Evolutionary conservation across 2,797 vertebrate genomes (phyloP).

Genomic region (Presbytis comata): DNA sequence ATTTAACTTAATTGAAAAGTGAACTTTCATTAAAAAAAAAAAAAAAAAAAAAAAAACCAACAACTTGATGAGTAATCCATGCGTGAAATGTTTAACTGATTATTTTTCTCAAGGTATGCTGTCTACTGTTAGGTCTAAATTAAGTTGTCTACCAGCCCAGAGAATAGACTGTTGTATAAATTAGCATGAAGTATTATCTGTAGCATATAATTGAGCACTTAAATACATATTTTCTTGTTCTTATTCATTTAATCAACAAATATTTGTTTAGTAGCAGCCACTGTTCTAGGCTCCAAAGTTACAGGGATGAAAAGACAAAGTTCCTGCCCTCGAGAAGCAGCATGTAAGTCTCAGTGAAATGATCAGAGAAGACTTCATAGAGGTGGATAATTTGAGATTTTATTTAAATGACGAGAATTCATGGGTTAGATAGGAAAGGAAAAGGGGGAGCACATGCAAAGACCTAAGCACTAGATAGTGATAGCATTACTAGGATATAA

Average conservation of each 20-base stretch:
- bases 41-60: background rate
- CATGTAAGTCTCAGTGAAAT: background rate
- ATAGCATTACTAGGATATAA: background rate
- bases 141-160: background rate
- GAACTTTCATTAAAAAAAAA: background rate
- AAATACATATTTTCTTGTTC: background rate
- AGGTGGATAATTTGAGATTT: background rate
- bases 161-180: background rate
- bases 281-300: conserved; percentile 1
- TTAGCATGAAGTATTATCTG: background rate
- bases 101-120: conserved; percentile 5
- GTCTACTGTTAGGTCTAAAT: conserved; percentile 12
- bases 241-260: background rate
- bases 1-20: conserved; percentile 29
- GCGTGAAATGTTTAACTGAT: background rate
- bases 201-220: background rate
- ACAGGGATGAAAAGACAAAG: conserved; percentile 22
- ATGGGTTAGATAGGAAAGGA: background rate
- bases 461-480: background rate
- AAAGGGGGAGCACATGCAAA: background rate
- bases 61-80: background rate
- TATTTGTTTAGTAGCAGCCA: background rate
- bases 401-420: background rate
- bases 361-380: conserved; percentile 1
- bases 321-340: background rate